phyloP scores from a whole-genome alignment of 2,888 invertebrate genomes.

The Tuta absoluta region DNA sequence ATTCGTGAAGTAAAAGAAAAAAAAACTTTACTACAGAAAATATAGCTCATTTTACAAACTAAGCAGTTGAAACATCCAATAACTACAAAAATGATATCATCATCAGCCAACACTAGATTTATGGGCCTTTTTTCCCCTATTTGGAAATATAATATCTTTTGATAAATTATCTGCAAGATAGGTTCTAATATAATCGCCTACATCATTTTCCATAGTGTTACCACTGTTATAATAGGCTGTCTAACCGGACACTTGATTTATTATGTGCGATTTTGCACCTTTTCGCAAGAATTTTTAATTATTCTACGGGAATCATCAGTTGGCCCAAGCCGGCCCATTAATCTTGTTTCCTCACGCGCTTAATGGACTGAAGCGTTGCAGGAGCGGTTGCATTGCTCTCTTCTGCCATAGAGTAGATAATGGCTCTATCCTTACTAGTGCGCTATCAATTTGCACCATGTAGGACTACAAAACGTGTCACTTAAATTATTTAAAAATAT shows the following conservation, averaged over 20 bases:
- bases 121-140: too few relatives aligned
- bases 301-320: slow-evolving; percentile 19
- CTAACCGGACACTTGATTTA: slow-evolving; percentile 3
- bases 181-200: neutral
- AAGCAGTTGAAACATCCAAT: neutral
- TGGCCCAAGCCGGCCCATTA: slow-evolving; percentile 44
- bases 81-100: neutral
- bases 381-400: slow-evolving; percentile 59
- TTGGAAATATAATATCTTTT: neutral
- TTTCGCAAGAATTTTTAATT: slow-evolving; percentile 24
- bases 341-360: slow-evolving; percentile 66
- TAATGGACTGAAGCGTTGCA: slow-evolving; percentile 62
- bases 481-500: too few relatives aligned
- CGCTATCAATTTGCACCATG: too few relatives aligned
- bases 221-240: neutral
- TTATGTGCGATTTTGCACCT: slow-evolving; percentile 1
- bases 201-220: neutral
- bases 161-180: neutral
- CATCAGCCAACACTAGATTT: too few relatives aligned
- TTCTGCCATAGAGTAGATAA: slow-evolving; percentile 14
- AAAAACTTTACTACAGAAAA: too few relatives aligned
- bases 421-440: too few relatives aligned
- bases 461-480: too few relatives aligned
- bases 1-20: too few relatives aligned
- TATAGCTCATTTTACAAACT: too few relatives aligned